phyloP scores from a whole-genome alignment of 2,113 vertebrate genomes.

The Casuarius casuarius region DNA sequence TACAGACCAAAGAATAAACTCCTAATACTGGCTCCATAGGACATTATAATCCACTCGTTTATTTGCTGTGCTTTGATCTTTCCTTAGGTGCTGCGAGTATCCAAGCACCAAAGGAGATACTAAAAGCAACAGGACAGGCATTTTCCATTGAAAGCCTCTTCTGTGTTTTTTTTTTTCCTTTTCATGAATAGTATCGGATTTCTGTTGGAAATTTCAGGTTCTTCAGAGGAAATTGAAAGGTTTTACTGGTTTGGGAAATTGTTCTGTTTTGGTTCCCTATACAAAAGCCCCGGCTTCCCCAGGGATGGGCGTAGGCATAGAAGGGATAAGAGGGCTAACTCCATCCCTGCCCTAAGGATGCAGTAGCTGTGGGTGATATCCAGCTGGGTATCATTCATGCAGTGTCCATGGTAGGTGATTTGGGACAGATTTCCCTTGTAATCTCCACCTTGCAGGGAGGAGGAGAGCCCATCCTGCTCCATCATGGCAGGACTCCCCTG shows the following conservation, averaged over 20 bases:
- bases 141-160: background rate
- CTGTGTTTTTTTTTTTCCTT: fast-evolving
- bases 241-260: background rate
- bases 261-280: background rate
- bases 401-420: background rate
- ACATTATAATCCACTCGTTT: background rate
- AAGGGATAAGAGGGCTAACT: background rate
- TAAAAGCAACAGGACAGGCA: background rate
- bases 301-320: background rate
- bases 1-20: background rate
- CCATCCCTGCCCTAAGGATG: background rate
- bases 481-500: fast-evolving
- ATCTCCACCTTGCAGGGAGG: background rate
- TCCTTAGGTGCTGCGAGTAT: background rate
- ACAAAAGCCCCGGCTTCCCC: background rate
- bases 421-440: background rate
- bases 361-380: background rate
- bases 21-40: background rate
- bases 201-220: background rate
- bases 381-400: fast-evolving
- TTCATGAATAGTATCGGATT: background rate
- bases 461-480: background rate
- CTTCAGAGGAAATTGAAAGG: background rate
- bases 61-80: background rate
- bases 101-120: background rate